These are phyloP conservation scores for Cyphomyrus plagiostoma DNA, from an alignment of 2,113 vertebrate species.

Conservation along the genomic window DNA sequence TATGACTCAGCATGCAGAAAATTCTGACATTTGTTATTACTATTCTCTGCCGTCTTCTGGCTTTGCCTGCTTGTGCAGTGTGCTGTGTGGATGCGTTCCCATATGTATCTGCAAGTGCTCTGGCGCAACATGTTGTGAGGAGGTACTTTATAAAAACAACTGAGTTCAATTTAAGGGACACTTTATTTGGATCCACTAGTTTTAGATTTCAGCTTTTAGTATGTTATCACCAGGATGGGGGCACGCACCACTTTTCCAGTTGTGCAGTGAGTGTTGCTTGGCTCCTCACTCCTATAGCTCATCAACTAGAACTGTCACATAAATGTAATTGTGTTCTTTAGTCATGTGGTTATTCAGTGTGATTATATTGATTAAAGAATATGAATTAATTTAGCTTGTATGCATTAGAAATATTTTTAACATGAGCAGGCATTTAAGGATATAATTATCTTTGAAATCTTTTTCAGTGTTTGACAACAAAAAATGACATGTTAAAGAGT, in stretches of 20 bases:
- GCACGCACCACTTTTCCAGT: neutral
- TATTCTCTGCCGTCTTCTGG: neutral
- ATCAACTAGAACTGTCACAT: neutral
- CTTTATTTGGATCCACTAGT: neutral
- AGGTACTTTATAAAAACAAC: neutral
- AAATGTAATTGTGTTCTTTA: neutral
- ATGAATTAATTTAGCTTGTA: neutral
- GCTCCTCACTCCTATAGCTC: neutral
- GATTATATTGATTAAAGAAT: neutral
- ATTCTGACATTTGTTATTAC: neutral
- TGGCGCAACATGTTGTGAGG: neutral
- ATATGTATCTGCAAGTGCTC: neutral
- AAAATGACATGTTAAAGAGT: neutral
- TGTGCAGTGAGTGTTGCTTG: neutral
- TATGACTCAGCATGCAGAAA: neutral
- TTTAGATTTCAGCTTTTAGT: neutral
- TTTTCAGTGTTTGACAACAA: neutral
- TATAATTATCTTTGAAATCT: neutral
- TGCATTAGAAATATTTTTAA: neutral
- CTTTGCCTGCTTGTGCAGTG: neutral
- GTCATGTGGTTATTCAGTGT: neutral
- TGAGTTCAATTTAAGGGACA: neutral
- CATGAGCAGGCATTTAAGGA: neutral
- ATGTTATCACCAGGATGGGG: neutral
- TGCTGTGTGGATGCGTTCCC: no score